Percentiles rank a stretch among this genome's conserved stretches.
Conservation (phyloP, 2,888 invertebrate species). For the Ligdia adustata region DNA sequence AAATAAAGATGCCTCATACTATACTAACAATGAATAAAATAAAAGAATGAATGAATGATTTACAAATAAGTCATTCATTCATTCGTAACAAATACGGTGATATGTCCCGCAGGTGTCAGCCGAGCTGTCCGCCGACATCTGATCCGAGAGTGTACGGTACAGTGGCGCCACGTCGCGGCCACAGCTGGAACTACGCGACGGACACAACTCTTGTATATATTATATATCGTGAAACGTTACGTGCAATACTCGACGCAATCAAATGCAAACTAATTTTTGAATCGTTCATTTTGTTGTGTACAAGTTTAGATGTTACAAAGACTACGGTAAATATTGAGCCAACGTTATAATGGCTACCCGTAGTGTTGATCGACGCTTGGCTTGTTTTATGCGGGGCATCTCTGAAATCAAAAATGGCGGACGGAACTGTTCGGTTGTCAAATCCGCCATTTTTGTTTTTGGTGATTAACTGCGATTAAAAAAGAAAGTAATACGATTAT, state of each 20-base stretch:
- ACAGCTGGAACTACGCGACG: too few relatives aligned
- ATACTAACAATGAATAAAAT: too few relatives aligned
- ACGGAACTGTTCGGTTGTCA: too few relatives aligned
- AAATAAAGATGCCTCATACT: too few relatives aligned
- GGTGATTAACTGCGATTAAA: too few relatives aligned
- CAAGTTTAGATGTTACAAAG: constrained; percentile 50
- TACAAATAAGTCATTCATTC: too few relatives aligned
- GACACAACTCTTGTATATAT: constrained; percentile 53
- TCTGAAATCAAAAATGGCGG: constrained; percentile 1
- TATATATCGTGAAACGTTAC: constrained; percentile 57
- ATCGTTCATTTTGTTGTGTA: constrained; percentile 50
- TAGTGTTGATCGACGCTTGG: constrained; percentile 24
- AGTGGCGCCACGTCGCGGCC: constrained; percentile 15
- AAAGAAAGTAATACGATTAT: too few relatives aligned
- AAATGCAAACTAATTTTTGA: constrained; percentile 56
- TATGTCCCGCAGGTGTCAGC: constrained; percentile 60
- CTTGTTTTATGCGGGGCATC: background rate
- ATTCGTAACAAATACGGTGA: too few relatives aligned
- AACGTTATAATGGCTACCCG: constrained; percentile 37
- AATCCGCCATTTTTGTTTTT: too few relatives aligned
- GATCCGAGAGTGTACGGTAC: constrained; percentile 52
- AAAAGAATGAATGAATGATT: too few relatives aligned
- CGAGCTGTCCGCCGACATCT: constrained; percentile 62
- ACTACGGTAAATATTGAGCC: constrained; percentile 46
- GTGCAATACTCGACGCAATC: constrained; percentile 65